Evolutionary conservation across 2,888 invertebrate genomes (phyloP), one percentile per base, ranked within the genome.

Genomic region (Seladonia tumulorum): DNA sequence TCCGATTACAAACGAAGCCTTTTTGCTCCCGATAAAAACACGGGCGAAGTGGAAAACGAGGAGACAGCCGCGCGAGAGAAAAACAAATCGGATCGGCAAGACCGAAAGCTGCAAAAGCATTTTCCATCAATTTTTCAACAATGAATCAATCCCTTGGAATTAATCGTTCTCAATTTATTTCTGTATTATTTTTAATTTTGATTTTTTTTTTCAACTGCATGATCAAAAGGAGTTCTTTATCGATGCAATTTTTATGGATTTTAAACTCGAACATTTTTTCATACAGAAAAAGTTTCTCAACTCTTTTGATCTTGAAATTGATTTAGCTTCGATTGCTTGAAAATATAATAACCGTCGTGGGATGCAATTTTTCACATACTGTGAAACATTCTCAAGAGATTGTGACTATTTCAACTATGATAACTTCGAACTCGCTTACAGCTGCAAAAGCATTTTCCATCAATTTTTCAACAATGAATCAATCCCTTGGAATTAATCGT

Each of bases 1-100:
- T 63, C 63, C 63, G 63, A 63, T 63, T 63, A 63, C 63, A 29
- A 63, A 63, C 63, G 63, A 29, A 63, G 60, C 29, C 29, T 29
- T 63, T 63, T 63, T 29, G 25, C 29, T 29, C 5, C 16, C 7
- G 63, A 7, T 16, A 18, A 14, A 63, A 29, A 29, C 29, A 16
- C 7, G 63, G 29, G 16, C 29, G 16, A 29, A 18, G 45, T 29
- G 68, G 12, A 72, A 47, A 47, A 4, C 3, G 29, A 72, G 29
- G 25, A 47, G 45, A 71, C 45, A 25, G 25, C 16, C 14, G 45
- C 71, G 7, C 14, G n/a, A 14, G 25, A n/a, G 47, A 25, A 47
- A 49, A 29, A 5, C 29, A 25, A 25, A 60, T 25, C 60, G 29
- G 5, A 63, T 63, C 16, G 7, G 16, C 63, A 29, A 63, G 3